phyloP scores from a whole-genome alignment of 2,113 vertebrate genomes.

The Ranitomeya imitator region DNA sequence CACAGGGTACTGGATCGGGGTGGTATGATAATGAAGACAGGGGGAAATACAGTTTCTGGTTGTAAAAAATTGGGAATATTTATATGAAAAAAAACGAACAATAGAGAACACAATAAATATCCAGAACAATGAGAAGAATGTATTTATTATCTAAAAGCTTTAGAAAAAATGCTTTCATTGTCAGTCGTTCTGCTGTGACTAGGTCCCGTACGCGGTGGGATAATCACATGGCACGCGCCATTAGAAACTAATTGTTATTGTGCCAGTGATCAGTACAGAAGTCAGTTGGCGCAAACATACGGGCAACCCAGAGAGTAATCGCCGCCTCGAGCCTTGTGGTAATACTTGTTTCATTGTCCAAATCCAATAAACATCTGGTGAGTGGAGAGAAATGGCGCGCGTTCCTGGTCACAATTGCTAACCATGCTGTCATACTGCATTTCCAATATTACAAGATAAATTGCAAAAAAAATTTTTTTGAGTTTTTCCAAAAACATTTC shows the following conservation, averaged over 20 bases:
- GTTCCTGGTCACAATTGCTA: not conserved
- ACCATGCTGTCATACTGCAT: not conserved
- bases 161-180: no score
- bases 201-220: not conserved
- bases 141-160: no score
- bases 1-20: no score
- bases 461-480: no score
- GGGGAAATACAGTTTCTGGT: no score
- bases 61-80: no score
- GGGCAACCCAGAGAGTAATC: not conserved
- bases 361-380: slow-evolving; percentile 8
- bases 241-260: not conserved
- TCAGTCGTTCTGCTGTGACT: not conserved
- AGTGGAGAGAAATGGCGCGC: not conserved
- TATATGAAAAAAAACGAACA: no score
- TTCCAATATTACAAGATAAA: not conserved
- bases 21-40: no score
- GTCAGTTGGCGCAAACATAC: not conserved
- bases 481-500: no score
- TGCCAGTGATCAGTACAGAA: not conserved
- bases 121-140: no score
- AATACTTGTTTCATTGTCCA: not conserved
- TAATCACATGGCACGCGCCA: not conserved
- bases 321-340: not conserved
- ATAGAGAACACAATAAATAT: no score